Percentiles rank a stretch among this genome's conserved stretches.
phyloP scores from a whole-genome alignment of 2,888 invertebrate genomes.

The Stratiomys singularior region DNA sequence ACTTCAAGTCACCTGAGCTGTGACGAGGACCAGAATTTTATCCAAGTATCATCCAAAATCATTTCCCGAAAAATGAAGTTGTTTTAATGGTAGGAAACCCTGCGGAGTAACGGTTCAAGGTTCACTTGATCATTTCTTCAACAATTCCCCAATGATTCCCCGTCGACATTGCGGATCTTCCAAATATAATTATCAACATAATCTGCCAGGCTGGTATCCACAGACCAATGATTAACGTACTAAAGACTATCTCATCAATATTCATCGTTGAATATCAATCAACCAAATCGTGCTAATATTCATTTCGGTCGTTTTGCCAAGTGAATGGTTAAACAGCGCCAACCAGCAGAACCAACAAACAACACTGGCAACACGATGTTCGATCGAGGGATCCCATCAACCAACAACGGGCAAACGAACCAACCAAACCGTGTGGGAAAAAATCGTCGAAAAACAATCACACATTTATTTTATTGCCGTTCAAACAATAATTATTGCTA shows the following conservation, averaged over 20 bases:
- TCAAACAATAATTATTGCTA: background rate
- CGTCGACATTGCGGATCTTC: background rate
- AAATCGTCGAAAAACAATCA: conserved; percentile 3
- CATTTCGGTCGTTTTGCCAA: background rate
- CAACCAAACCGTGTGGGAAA: background rate
- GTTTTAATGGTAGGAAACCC: no score
- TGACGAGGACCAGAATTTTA: no score
- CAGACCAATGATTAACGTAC: background rate
- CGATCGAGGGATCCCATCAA: no score
- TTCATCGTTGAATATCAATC: conserved; percentile 15
- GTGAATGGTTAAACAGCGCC: conserved; percentile 1
- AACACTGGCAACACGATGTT: no score
- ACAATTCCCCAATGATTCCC: no score
- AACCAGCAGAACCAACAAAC: no score
- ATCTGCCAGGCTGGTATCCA: background rate
- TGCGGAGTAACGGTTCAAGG: no score
- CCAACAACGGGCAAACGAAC: background rate
- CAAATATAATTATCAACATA: background rate
- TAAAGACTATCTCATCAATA: background rate
- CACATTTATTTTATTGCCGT: background rate
- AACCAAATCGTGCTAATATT: conserved; percentile 3
- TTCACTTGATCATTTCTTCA: no score
- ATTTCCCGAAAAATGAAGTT: no score
- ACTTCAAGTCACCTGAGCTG: no score
- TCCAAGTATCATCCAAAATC: no score